Conservation (phyloP, 1,140 invertebrate genomes). For the Leptoteleia sp. region DNA sequence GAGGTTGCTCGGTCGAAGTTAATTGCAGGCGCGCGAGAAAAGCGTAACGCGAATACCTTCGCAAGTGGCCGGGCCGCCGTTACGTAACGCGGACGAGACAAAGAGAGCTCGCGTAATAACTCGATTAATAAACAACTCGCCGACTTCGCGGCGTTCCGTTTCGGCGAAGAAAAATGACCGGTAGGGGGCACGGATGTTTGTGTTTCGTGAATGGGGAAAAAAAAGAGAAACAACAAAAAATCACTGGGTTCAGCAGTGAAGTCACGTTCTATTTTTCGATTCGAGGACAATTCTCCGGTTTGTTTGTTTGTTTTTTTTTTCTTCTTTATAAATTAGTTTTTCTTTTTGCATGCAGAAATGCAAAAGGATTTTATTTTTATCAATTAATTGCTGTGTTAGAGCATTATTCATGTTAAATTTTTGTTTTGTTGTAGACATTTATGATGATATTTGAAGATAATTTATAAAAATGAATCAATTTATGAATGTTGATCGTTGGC, state of each 20-base stretch:
- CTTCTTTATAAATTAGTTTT: background rate
- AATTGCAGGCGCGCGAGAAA: slow-evolving; percentile 50
- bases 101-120: slow-evolving; percentile 41
- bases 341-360: too few relatives aligned
- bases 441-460: too few relatives aligned
- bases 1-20: slow-evolving; percentile 11
- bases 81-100: slow-evolving; percentile 49
- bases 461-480: too few relatives aligned
- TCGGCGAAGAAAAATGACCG: slow-evolving; percentile 12
- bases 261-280: slow-evolving; percentile 31
- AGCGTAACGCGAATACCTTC: slow-evolving; percentile 50
- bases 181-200: slow-evolving; percentile 17
- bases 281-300: slow-evolving; percentile 4
- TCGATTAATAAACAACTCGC: slow-evolving; percentile 20
- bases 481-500: too few relatives aligned
- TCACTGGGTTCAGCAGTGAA: background rate
- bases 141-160: background rate
- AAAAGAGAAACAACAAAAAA: background rate
- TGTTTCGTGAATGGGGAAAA: background rate
- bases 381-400: too few relatives aligned
- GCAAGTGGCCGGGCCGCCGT: slow-evolving; percentile 22
- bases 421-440: too few relatives aligned
- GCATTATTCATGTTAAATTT: too few relatives aligned
- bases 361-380: too few relatives aligned
- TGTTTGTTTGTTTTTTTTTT: background rate